phyloP scores from a whole-genome alignment of 2,113 vertebrate species.

The Gadus macrocephalus region DNA sequence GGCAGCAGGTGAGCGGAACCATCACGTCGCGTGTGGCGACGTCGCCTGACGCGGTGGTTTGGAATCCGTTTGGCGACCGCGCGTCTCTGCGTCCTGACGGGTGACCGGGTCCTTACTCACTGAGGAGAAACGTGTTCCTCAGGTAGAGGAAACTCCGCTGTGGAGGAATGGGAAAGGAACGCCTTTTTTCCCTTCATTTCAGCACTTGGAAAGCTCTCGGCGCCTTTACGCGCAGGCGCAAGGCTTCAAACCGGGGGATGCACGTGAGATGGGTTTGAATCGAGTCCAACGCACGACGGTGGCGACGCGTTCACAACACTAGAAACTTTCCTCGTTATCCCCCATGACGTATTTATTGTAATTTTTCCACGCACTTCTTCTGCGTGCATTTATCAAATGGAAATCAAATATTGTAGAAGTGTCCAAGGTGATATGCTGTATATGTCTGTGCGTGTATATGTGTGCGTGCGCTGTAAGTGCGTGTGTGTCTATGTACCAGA shows the following conservation, averaged over 20 bases:
- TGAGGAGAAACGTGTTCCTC: slow-evolving; percentile 18
- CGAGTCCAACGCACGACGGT: slow-evolving; percentile 35
- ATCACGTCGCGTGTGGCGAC: neutral
- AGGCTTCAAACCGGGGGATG: slow-evolving; percentile 56
- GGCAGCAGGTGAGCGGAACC: neutral
- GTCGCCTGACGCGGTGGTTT: too few species aligned
- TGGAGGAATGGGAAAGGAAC: slow-evolving; percentile 67
- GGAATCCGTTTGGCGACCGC: too few species aligned
- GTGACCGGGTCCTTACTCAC: neutral
- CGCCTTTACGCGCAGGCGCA: slow-evolving; percentile 79
- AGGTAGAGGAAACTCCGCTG: slow-evolving; percentile 51
- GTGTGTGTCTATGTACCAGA: too few species aligned
- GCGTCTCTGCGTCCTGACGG: too few species aligned
- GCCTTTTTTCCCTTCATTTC: slow-evolving; percentile 69
- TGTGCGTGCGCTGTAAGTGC: neutral
- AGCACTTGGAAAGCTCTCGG: slow-evolving; percentile 84
- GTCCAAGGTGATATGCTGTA: too few species aligned
- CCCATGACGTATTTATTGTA: too few species aligned
- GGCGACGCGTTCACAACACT: slow-evolving; percentile 32
- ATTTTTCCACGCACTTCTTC: too few species aligned
- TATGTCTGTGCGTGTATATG: neutral
- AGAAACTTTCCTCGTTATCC: slow-evolving; percentile 8
- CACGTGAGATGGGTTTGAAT: slow-evolving; percentile 68
- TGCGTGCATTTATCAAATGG: too few species aligned
- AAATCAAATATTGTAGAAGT: too few species aligned